phyloP scores from a whole-genome alignment of 2,888 invertebrate genomes.

The Peribatodes rhomboidaria region DNA sequence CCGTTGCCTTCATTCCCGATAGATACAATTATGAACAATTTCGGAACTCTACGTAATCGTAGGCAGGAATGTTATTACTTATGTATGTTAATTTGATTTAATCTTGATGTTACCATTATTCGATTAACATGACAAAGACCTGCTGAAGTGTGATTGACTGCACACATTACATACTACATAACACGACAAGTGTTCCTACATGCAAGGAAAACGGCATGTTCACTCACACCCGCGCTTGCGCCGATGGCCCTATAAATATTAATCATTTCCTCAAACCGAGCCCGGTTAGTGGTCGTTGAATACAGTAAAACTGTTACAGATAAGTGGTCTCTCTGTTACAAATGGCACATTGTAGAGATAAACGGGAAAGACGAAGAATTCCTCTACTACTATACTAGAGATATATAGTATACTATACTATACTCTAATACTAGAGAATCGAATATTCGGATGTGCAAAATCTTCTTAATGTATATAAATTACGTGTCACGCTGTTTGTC shows the following conservation, averaged over 20 bases:
- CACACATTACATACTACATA: constrained; percentile 29
- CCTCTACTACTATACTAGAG: no score
- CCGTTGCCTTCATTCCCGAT: no score
- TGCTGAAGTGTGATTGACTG: constrained; percentile 29
- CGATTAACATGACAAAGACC: constrained; percentile 15
- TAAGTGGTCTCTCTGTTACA: constrained; percentile 1
- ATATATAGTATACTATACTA: no score
- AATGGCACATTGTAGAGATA: neutral
- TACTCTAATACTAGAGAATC: no score
- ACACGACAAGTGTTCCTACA: constrained; percentile 39
- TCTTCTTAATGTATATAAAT: no score
- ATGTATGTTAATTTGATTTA: neutral
- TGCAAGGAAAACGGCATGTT: constrained; percentile 46
- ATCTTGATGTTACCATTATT: constrained; percentile 3
- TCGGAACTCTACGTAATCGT: neutral
- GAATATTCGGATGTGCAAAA: no score
- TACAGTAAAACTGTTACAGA: constrained; percentile 9
- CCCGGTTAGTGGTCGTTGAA: constrained; percentile 9
- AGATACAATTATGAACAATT: no score
- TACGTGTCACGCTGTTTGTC: no score
- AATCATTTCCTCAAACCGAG: constrained; percentile 53
- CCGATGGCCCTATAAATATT: constrained; percentile 51
- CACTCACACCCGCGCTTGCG: constrained; percentile 34
- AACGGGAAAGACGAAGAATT: neutral
- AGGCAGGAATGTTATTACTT: neutral